Base-by-base conservation (phyloP, 2,797 vertebrate species). In the Nasua narica region DNA sequence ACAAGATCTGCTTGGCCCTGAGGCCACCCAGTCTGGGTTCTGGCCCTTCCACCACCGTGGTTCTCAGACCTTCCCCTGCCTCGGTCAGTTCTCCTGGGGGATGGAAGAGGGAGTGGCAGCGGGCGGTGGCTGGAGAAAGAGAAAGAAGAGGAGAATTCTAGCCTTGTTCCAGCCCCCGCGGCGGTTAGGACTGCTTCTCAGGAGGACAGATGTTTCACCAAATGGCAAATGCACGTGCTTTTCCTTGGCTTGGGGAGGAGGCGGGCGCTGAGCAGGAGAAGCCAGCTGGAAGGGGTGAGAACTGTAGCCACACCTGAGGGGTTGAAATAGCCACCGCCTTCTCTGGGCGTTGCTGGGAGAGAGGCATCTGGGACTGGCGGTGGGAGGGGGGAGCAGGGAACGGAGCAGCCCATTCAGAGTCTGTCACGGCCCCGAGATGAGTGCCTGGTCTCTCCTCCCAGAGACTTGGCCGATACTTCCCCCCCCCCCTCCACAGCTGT, bases 121-220 rank as follows among this genome's bases (percentile, higher is more conserved):
- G 23, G 54, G 54, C 9, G 23, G 23, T 56, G 9, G 79, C 7
- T n/a, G 46, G 81, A 82, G 87, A 89, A 77, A 87, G 1, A 37
- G 54, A 54, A 54, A 52, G 48, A 52, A 48, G 60, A 25, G 12
- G n/a, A 87, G 56, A 77, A n/a, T 35, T 54, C 60, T 2, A 83
- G 70, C 37, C 72, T 70, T 5, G 8, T 19, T 81, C 19, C 48
- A 10, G 40, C 18, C 74, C 76, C 76, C 7, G 8, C 7, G 40
- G 69, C 69, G 77, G 82, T 37, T 54, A 72, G n/a, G 65, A 65
- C 54, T 35, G 83, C 89, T 91, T 90, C 93, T 87, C 77, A 32
- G 92, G 62, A 86, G 32, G 91, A 87, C 97, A 98, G 97, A 96
- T 97, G 98, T 97, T 95, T 70, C 50, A 29, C 97, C 97, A 97